These are phyloP conservation scores for Pogonomyrmex barbatus DNA, from an alignment of 1,140 invertebrate genomes.

Conservation along the genomic window DNA sequence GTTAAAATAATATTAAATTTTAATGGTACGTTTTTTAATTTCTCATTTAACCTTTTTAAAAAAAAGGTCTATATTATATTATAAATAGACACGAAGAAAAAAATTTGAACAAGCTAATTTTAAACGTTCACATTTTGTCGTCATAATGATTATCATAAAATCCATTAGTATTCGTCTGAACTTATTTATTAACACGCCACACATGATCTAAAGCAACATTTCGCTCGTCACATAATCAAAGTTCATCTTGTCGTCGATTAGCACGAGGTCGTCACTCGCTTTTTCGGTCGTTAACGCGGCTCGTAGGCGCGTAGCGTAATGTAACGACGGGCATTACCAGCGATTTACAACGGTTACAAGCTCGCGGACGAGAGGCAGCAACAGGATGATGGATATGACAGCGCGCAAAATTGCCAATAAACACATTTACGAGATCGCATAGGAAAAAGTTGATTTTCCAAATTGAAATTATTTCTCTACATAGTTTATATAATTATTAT, in stretches of 20 bases:
- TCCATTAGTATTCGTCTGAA: conserved; percentile 15
- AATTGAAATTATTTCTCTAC: conserved; percentile 8
- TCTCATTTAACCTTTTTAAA: neutral
- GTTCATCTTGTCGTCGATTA: conserved; percentile 55
- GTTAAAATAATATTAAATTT: conserved; percentile 9
- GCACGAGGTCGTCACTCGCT: conserved; percentile 39
- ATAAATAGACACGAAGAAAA: neutral
- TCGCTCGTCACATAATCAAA: conserved; percentile 49
- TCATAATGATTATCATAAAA: conserved; percentile 25
- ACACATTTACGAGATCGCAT: conserved; percentile 14
- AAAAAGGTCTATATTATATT: neutral
- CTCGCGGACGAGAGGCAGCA: conserved; percentile 17
- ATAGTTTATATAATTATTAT: neutral
- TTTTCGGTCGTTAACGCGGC: conserved; percentile 56
- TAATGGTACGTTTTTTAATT: neutral
- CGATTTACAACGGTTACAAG: conserved; percentile 43
- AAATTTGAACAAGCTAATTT: neutral
- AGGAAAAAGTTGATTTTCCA: conserved; percentile 24
- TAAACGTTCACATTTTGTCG: neutral
- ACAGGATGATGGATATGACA: conserved; percentile 35
- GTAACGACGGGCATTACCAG: conserved; percentile 46
- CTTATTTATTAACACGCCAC: conserved; percentile 37
- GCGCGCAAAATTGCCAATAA: conserved; percentile 46
- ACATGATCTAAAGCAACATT: neutral
- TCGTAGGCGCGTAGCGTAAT: conserved; percentile 50